Percentiles rank a stretch among this genome's conserved stretches.
Conservation (phyloP, 35 echinoderm and acorn worm species). For the Anneissia japonica region DNA sequence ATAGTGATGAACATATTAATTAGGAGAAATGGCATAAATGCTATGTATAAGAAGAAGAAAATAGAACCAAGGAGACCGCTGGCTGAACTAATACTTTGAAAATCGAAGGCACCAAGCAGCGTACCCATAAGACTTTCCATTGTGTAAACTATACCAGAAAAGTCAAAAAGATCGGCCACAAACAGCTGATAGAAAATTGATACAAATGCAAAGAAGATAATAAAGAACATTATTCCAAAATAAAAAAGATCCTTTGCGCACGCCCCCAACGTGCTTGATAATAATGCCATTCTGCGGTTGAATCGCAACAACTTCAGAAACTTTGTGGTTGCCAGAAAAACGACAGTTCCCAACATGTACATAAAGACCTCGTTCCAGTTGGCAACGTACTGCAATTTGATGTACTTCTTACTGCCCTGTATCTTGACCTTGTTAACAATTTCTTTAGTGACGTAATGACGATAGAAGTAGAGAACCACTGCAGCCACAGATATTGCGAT, state of each 20-base stretch:
- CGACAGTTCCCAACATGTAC: conserved; percentile 66
- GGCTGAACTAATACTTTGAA: conserved; percentile 27
- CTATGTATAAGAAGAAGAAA: conserved; percentile 84
- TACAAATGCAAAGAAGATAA: conserved; percentile 78
- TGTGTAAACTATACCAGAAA: conserved; percentile 84
- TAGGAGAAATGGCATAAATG: conserved; percentile 70
- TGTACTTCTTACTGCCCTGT: conserved; percentile 33
- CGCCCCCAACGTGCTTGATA: conserved; percentile 64
- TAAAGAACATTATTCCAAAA: conserved; percentile 80
- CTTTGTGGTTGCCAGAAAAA: conserved; percentile 77
- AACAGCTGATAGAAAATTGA: conserved; percentile 70
- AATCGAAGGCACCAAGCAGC: conserved; percentile 78
- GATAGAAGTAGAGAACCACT: conserved; percentile 75
- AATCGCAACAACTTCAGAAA: conserved; percentile 86
- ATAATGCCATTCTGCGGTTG: conserved; percentile 75
- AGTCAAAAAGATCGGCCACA: conserved; percentile 41
- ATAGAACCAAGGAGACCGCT: conserved; percentile 46
- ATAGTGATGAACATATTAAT: conserved; percentile 98
- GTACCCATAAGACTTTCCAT: conserved; percentile 56
- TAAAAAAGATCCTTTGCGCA: conserved; percentile 71
- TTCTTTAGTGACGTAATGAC: conserved; percentile 45
- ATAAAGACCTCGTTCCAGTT: conserved; percentile 91
- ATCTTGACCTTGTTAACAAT: conserved; percentile 40
- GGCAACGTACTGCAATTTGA: conserved; percentile 95
- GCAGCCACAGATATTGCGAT: conserved; percentile 56